phyloP scores from a whole-genome alignment of 2,113 vertebrate species.

The Ptilonorhynchus violaceus region DNA sequence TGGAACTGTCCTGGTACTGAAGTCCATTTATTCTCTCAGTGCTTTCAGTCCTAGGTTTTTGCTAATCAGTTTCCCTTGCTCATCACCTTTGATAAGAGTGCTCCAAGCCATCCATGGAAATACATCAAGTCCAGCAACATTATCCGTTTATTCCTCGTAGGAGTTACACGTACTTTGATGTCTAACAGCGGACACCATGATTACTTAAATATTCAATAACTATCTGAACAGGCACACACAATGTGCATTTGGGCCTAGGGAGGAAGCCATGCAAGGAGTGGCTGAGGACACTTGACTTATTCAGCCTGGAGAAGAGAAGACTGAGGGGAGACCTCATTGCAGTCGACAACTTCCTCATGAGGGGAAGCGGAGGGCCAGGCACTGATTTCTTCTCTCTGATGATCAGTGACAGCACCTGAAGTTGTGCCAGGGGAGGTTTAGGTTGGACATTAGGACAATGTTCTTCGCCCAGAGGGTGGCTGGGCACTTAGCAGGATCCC shows the following conservation, averaged over 20 bases:
- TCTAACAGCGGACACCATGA: not conserved
- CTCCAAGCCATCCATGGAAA: not conserved
- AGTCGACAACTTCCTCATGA: rapidly evolving
- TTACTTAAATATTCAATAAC: not conserved
- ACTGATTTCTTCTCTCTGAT: not conserved
- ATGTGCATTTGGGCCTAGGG: not conserved
- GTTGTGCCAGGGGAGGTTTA: not conserved
- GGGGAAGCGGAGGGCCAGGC: not conserved
- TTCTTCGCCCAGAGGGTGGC: rapidly evolving
- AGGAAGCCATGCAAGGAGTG: rapidly evolving
- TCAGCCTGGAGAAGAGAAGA: not conserved
- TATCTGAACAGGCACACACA: not conserved
- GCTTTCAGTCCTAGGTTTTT: not conserved
- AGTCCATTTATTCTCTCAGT: not conserved
- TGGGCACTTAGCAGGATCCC: not conserved
- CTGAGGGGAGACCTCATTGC: not conserved
- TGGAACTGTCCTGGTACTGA: not conserved
- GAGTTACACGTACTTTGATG: not conserved
- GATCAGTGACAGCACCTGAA: not conserved
- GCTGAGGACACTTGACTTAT: not conserved
- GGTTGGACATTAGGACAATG: rapidly evolving
- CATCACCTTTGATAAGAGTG: not conserved
- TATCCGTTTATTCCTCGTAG: not conserved
- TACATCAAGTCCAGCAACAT: not conserved
- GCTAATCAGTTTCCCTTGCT: not conserved